phyloP scores from a whole-genome alignment of 2,888 invertebrate species.

The Anagyrus pseudococci region DNA sequence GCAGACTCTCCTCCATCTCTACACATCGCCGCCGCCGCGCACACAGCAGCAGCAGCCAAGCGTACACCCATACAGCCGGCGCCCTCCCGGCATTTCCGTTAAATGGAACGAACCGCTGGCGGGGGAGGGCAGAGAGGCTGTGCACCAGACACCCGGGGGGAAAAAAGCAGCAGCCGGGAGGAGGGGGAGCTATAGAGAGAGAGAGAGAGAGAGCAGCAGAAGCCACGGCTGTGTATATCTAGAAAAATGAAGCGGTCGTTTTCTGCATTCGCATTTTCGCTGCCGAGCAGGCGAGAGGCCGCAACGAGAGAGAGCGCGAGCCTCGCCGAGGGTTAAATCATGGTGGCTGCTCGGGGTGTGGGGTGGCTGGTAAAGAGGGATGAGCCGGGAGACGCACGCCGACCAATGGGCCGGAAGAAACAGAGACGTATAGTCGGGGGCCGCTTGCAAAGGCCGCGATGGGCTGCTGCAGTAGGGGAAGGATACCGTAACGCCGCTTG shows the following conservation, averaged over 20 bases:
- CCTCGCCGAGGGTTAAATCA: slow-evolving; percentile 51
- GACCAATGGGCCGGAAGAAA: slow-evolving; percentile 57
- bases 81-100: not conserved
- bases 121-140: not conserved
- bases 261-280: slow-evolving; percentile 43
- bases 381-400: slow-evolving; percentile 40
- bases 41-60: no score
- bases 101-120: not conserved
- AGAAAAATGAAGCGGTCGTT: slow-evolving; percentile 47
- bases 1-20: no score
- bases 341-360: slow-evolving; percentile 32
- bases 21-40: no score
- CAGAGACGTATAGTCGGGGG: slow-evolving; percentile 36
- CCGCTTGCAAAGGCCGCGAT: no score
- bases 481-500: not conserved
- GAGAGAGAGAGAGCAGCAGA: slow-evolving; percentile 6
- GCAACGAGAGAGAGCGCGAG: slow-evolving; percentile 13
- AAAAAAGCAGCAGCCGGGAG: no score
- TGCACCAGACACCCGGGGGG: slow-evolving; percentile 7
- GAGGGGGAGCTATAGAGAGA: slow-evolving; percentile 12
- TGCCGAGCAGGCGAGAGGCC: slow-evolving; percentile 18
- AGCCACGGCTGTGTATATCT: slow-evolving; percentile 23
- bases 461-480: not conserved
- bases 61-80: no score
- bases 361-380: not conserved